Percentiles rank a stretch among this genome's conserved stretches.
phyloP scores from a whole-genome alignment of 2,888 invertebrate species.

The Pristionchus mayeri region DNA sequence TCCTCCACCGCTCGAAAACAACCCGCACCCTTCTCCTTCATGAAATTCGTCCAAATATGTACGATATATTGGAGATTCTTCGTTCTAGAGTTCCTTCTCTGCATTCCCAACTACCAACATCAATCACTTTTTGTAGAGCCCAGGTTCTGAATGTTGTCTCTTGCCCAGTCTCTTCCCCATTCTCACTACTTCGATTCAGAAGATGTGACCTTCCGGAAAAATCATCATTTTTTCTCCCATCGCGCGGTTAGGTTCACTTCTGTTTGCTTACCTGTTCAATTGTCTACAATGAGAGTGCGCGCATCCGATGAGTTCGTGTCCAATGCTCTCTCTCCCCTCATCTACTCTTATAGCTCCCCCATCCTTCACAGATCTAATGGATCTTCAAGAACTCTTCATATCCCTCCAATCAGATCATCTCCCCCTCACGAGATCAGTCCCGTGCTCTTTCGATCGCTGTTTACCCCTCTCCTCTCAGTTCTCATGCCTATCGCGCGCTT shows the following conservation, averaged over 20 bases:
- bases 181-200: not conserved
- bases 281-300: conserved; percentile 25
- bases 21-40: not conserved
- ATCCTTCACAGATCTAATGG: no score
- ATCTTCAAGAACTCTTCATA: not conserved
- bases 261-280: conserved; percentile 38
- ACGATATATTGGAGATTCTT: not conserved
- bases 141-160: conserved; percentile 24
- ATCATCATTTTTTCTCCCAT: not conserved
- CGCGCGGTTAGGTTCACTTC: conserved; percentile 12
- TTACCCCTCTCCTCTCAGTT: not conserved
- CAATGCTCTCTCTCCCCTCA: not conserved
- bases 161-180: not conserved
- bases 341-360: no score
- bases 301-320: not conserved
- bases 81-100: not conserved
- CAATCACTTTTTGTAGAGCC: conserved; percentile 9
- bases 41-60: not conserved
- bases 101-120: not conserved
- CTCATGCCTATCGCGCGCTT: conserved; percentile 13
- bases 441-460: conserved; percentile 27
- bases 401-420: not conserved
- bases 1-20: conserved; percentile 31
- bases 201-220: conserved; percentile 11
- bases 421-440: not conserved